phyloP scores from a whole-genome alignment of 2,797 vertebrate species.

The Merluccius polli region DNA sequence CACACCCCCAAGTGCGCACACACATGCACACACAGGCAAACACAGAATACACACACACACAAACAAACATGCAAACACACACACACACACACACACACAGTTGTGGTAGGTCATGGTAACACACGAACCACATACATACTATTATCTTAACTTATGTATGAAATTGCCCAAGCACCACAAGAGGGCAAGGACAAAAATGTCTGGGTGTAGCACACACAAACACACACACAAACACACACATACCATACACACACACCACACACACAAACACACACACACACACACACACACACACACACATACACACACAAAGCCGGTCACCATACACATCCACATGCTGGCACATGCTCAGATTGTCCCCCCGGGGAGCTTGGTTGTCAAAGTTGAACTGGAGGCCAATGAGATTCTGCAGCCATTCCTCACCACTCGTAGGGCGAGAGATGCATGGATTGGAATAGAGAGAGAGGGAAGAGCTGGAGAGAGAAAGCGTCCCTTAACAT shows the following conservation, averaged over 20 bases:
- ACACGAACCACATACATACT: background rate
- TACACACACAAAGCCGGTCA: background rate
- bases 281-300: slow-evolving; percentile 1
- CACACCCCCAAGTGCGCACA: too few relatives aligned
- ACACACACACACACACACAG: too few relatives aligned
- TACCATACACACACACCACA: slow-evolving; percentile 9
- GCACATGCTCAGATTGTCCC: slow-evolving; percentile 13
- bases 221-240: slow-evolving; percentile 1
- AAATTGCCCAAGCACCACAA: background rate
- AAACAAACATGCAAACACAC: too few relatives aligned
- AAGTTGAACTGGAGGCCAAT: slow-evolving; percentile 65
- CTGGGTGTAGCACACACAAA: background rate
- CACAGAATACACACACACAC: background rate
- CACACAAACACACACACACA: background rate
- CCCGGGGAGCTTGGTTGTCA: slow-evolving; percentile 43
- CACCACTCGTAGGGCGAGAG: background rate
- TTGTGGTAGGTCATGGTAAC: too few relatives aligned
- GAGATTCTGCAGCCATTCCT: slow-evolving; percentile 60
- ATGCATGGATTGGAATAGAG: background rate
- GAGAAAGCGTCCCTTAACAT: slow-evolving; percentile 27
- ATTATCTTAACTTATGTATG: slow-evolving; percentile 2
- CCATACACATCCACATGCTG: background rate
- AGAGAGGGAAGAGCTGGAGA: background rate
- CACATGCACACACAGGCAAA: slow-evolving; percentile 6
- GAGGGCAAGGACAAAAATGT: background rate